Base-by-base conservation (phyloP, 2,888 invertebrate species). In the Ochropleura plecta region DNA sequence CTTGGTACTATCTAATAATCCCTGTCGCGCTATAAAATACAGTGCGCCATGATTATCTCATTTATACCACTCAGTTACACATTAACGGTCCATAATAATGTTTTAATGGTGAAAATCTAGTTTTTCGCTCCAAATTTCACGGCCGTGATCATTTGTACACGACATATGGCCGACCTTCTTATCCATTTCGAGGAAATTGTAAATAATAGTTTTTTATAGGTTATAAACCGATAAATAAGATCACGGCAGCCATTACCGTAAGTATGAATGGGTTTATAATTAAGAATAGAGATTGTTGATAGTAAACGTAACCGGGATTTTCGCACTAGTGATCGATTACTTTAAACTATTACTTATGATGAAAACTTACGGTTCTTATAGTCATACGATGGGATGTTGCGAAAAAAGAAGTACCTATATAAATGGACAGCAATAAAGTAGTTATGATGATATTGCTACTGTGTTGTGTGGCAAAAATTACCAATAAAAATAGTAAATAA, bases 121-220 rank as follows among this genome's bases (percentile, higher is more conserved):
- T 91, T 93, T 91, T 92, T 91, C 79, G 93, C 88, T 89, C 93
- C 88, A 87, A 93, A 92, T 93, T 93, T 94, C 93, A 93, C 93
- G 93, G 93, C 86, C 88, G 88, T 82, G 86, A 90, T 91, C 84
- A 78, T 85, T 76, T 80, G 84, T 79, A 67, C 78, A 73, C 68
- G 76, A 83, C 81, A 85, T 73, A 71, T 81, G 81, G 79, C 51
- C 82, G 89, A 83, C 88, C 90, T 86, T 82, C 78, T 84, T 90
- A 84, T n/a, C 71, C 88, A 84, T 69, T 71, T 76, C 82, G 63
- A 55, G 74, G 79, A 84, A 86, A 89, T 86, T 84, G 78, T 86
- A 84, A 81, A 79, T 77, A 69, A 79, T 70, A 60, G 74, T 51
- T 78, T 77, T 83, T 77, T 82, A 74, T 71, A 64, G 64, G 53